Evolutionary conservation across 2,888 invertebrate species (phyloP).

Genomic region (Rhagonycha fulva): DNA sequence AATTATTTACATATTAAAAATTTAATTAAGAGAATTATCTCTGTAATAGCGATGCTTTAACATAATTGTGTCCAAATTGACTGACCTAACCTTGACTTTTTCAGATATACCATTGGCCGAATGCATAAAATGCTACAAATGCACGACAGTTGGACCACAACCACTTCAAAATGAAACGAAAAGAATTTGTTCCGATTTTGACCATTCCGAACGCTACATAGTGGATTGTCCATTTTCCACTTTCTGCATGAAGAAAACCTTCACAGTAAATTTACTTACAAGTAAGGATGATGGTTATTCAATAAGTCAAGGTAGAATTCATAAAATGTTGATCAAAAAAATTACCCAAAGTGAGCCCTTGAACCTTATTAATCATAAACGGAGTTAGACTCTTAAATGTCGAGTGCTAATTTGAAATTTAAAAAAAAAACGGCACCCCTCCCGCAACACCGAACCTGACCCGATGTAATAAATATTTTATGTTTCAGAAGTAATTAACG

Average conservation of each 20-base stretch:
- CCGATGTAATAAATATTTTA: neutral
- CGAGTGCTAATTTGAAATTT: no score
- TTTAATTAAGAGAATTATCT: neutral
- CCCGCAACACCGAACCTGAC: neutral
- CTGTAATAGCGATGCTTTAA: neutral
- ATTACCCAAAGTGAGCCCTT: neutral
- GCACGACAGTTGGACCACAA: slow-evolving; percentile 66
- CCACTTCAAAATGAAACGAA: slow-evolving; percentile 64
- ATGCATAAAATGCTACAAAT: slow-evolving; percentile 72
- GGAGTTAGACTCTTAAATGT: no score
- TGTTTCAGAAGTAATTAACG: slow-evolving; percentile 62
- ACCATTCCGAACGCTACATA: slow-evolving; percentile 70
- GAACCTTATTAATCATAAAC: neutral
- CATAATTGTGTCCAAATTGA: neutral
- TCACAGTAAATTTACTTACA: slow-evolving; percentile 69
- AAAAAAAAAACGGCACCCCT: no score
- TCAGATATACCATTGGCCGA: slow-evolving; percentile 42
- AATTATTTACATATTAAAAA: neutral
- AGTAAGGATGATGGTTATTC: slow-evolving; percentile 43
- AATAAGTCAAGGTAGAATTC: neutral
- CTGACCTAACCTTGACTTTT: neutral
- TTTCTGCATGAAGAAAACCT: slow-evolving; percentile 79
- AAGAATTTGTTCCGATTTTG: slow-evolving; percentile 76
- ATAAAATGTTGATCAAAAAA: neutral
- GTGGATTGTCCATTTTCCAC: slow-evolving; percentile 81